Evolutionary conservation across 1,140 invertebrate species (phyloP), one percentile per base, ranked within the genome.

Genomic region (Dinothrombium tinctorium): DNA sequence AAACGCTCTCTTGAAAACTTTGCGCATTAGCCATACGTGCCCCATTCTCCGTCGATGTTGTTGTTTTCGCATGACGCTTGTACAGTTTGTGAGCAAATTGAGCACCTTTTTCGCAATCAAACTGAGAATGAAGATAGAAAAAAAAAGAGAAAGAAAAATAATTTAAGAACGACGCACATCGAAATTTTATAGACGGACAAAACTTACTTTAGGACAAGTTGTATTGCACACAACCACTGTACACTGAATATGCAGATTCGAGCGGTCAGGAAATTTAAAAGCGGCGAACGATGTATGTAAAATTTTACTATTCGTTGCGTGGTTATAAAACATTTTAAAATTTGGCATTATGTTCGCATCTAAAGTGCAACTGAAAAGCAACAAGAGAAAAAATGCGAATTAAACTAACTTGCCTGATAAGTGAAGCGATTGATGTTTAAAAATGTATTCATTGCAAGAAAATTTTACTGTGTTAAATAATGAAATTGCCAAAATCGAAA

Each of bases 231-330:
- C 74, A 54, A 42, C 64, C 59, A 63, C 73, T 69, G 35, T 66
- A 65, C 59, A 60, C 28, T 54, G 50, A 11, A 79, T 59, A 56
- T 77, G 74, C 9, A 78, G 55, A 40, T 69, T 67, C 38, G 73
- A 71, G 45, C 73, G 59, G 49, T 76, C 74, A 12, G 74, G 74
- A 59, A 79, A 78, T 51, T 76, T 76, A 49, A 79, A 79, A 5
- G 74, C 74, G 9, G 70, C 65, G 59, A 79, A 78, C 23, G 66
- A 69, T 0, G 73, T 66, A 41, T 58, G 51, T 15, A 54, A 43
- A 1, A 56, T 42, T 14, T 51, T 54, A 3, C 48, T 43, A 1
- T 44, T 37, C 4, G 43, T 33, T 26, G 35, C 21, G 1, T n/a
- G 14, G 37, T 37, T 42, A 9, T 22, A 24, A n/a, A 41, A 37